Evolutionary conservation across 2,113 vertebrate genomes (phyloP).

Genomic region (Crotalus viridis): DNA sequence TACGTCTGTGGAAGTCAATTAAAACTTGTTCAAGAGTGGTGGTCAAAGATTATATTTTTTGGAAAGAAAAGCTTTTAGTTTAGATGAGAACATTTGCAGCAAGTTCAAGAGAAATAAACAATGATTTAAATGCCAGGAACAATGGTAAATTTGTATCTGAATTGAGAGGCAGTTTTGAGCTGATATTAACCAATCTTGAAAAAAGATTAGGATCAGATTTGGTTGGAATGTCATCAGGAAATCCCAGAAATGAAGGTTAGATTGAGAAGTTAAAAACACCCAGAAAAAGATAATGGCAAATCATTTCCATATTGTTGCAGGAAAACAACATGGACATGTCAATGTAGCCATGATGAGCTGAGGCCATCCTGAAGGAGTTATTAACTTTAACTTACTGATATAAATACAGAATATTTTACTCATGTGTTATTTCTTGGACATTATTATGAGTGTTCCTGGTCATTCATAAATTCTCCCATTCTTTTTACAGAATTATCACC

Average conservation of each 20-base stretch:
- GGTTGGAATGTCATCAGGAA: neutral
- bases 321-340: neutral
- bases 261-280: neutral
- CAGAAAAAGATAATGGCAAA: neutral
- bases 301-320: neutral
- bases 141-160: neutral
- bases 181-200: neutral
- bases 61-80: neutral
- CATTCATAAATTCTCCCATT: slow-evolving; percentile 2
- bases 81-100: neutral
- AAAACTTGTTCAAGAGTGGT: neutral
- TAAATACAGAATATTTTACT: neutral
- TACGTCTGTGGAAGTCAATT: neutral
- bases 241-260: neutral
- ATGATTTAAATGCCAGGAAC: neutral
- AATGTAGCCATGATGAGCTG: neutral
- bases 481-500: slow-evolving; percentile 20
- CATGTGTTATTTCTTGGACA: neutral
- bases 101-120: slow-evolving; percentile 17
- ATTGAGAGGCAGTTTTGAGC: neutral
- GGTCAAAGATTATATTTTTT: neutral
- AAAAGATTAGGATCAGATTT: neutral
- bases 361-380: neutral
- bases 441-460: slow-evolving; percentile 3
- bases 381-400: neutral